Percentiles rank a stretch among this genome's conserved stretches.
Conservation (phyloP, 1,140 invertebrate species). For the Drosophila guanche region DNA sequence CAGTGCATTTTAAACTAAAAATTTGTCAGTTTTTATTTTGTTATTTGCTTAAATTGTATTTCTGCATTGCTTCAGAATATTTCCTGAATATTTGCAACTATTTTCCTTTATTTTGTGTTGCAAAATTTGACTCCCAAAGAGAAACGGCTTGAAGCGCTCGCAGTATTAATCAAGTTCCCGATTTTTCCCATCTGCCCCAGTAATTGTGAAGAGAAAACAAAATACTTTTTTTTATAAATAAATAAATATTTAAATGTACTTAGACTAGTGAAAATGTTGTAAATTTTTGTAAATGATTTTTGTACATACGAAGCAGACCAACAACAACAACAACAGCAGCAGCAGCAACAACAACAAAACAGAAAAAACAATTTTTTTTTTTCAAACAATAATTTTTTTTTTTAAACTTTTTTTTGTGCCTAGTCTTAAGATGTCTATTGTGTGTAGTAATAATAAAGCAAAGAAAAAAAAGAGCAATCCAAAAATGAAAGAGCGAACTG, state of each 20-base stretch:
- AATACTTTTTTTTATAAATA: conserved; percentile 4
- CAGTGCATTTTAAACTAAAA: no score
- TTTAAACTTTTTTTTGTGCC: conserved; percentile 61
- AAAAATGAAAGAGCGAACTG: conserved; percentile 24
- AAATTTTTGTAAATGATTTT: conserved; percentile 79
- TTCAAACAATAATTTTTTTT: conserved; percentile 32
- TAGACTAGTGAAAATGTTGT: conserved; percentile 63
- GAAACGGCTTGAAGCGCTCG: conserved; percentile 9
- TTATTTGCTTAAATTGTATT: no score
- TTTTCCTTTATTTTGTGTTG: background rate
- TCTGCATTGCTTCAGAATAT: no score
- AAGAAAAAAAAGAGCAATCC: conserved; percentile 58
- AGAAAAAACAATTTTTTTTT: conserved; percentile 28
- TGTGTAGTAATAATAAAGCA: conserved; percentile 67
- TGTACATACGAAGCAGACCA: conserved; percentile 61
- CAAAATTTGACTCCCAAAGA: background rate
- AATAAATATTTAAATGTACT: conserved; percentile 24
- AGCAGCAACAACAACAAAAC: conserved; percentile 1
- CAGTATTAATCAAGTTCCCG: conserved; percentile 35
- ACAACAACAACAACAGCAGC: background rate
- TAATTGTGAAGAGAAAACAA: conserved; percentile 27
- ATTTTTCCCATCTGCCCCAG: conserved; percentile 20
- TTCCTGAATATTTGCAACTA: background rate
- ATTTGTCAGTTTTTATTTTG: no score
- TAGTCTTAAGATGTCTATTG: conserved; percentile 75